phyloP scores from a whole-genome alignment of 1,140 invertebrate genomes.

The Sycophaga agraensis region DNA sequence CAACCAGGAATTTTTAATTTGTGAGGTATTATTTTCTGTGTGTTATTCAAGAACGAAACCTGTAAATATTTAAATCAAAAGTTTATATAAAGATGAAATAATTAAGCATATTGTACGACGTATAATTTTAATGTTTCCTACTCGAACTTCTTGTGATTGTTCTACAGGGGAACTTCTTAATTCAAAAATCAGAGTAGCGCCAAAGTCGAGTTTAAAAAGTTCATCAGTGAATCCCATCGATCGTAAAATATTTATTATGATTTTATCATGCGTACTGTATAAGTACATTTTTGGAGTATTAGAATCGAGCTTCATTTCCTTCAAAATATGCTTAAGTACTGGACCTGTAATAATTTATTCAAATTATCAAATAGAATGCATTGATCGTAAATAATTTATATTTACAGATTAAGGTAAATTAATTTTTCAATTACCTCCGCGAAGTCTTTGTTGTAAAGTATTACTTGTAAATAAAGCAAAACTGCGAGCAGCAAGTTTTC shows the following conservation, averaged over 20 bases:
- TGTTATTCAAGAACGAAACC: constrained; percentile 38
- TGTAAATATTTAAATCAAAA: constrained; percentile 10
- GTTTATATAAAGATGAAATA: not conserved
- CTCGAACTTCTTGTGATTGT: constrained; percentile 45
- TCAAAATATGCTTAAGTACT: constrained; percentile 51
- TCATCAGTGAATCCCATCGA: constrained; percentile 66
- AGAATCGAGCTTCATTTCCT: constrained; percentile 45
- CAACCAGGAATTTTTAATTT: constrained; percentile 56
- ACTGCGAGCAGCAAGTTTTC: constrained; percentile 65
- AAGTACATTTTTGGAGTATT: constrained; percentile 59
- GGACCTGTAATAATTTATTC: constrained; percentile 40
- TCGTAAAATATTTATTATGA: constrained; percentile 69
- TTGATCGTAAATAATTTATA: not conserved
- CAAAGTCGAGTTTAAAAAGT: constrained; percentile 69
- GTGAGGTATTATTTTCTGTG: constrained; percentile 24
- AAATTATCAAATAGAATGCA: constrained; percentile 22
- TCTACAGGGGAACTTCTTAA: constrained; percentile 28
- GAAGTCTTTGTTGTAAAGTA: constrained; percentile 70
- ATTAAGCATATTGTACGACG: no score
- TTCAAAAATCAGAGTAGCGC: constrained; percentile 69
- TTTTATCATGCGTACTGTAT: constrained; percentile 75
- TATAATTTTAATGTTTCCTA: constrained; percentile 35
- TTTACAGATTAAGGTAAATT: not conserved
- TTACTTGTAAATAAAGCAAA: constrained; percentile 73
- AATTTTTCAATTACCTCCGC: constrained; percentile 61